Base-by-base conservation (phyloP, 1,140 invertebrate genomes). In the Megalonaias nervosa region DNA sequence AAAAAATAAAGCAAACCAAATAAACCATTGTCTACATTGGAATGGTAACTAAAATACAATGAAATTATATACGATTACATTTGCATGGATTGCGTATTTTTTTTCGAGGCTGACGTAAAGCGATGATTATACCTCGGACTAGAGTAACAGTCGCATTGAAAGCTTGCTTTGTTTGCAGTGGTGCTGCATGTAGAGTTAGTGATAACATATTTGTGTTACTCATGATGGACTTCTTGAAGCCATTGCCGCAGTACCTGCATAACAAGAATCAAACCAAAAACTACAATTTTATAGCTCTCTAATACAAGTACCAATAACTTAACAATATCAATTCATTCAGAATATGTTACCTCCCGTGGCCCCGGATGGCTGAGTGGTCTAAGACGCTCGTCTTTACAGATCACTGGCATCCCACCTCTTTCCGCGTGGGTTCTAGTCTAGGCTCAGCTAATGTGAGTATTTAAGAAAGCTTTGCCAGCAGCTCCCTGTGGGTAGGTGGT, bases 231-330 rank as follows among this genome's bases (percentile, higher is more conserved):
- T 70, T 56, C 1, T 67, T 65, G 19, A 74, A 48, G 11, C 74
- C 65, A 23, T 82, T 67, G 23, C 81, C 81, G 67, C 81, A 82
- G 26, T 74, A 79, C 61, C 81, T 82, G 60, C 23, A 68, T 23
- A 17, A 66, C 26, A 57, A 23, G 6, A 58, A 71, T 19, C 19
- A 26, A 15, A 11, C 14, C 4, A 55, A 23, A 21, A 19, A 26
- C n/a, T 14, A 26, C 13, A 26, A 14, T 13, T 26, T 55, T 67
- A 31, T 13, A 38, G 48, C 23, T 67, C 17, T 67, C 12, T 15
- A 67, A 14, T 2, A 67, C 19, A 67, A 21, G 11, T 26, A 19
- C 23, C 14, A 26, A 67, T 0, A 26, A 38, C 11, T 67, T 67
- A 55, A 55, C 23, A 31, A 19, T 48, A 4, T 14, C 1, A 12